Percentiles rank a stretch among this genome's conserved stretches.
These are phyloP conservation scores for Tokudaia tokunoshimensis DNA, from an alignment of 2,797 vertebrate species.

Conservation along the genomic window DNA sequence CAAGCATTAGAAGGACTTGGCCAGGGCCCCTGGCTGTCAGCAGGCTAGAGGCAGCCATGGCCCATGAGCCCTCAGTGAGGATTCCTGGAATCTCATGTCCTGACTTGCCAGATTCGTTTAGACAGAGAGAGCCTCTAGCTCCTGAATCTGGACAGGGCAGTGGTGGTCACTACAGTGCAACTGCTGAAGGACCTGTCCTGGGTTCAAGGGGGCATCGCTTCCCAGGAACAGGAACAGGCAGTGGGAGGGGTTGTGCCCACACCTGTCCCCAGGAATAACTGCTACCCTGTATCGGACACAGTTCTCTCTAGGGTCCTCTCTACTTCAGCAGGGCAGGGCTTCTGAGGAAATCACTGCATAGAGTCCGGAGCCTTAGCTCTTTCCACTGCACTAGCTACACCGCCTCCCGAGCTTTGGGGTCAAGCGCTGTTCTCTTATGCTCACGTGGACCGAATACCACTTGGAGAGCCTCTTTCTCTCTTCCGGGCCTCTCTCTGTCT, in stretches of 20 bases:
- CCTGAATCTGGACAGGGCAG: background rate
- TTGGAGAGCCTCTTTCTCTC: too few relatives aligned
- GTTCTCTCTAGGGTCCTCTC: background rate
- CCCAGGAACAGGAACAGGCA: background rate
- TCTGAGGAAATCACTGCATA: background rate
- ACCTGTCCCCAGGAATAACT: background rate
- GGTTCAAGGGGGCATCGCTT: background rate
- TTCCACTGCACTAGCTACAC: fast-evolving
- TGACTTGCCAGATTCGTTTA: conserved; percentile 49
- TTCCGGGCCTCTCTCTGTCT: too few relatives aligned
- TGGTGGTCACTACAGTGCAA: background rate
- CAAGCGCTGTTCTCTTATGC: fast-evolving
- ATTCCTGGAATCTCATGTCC: conserved; percentile 50
- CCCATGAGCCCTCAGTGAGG: conserved; percentile 8
- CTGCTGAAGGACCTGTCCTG: background rate
- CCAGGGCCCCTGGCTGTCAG: conserved; percentile 18
- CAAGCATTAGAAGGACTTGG: conserved; percentile 47
- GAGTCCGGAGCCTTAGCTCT: background rate
- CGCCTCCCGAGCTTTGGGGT: background rate
- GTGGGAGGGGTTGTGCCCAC: background rate
- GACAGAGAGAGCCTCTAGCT: background rate
- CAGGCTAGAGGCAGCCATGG: conserved; percentile 60
- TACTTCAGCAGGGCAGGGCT: background rate
- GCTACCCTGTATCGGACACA: background rate
- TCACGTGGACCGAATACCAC: background rate